Base-by-base conservation (phyloP, 1,140 invertebrate species). In the Drosophila nasuta region DNA sequence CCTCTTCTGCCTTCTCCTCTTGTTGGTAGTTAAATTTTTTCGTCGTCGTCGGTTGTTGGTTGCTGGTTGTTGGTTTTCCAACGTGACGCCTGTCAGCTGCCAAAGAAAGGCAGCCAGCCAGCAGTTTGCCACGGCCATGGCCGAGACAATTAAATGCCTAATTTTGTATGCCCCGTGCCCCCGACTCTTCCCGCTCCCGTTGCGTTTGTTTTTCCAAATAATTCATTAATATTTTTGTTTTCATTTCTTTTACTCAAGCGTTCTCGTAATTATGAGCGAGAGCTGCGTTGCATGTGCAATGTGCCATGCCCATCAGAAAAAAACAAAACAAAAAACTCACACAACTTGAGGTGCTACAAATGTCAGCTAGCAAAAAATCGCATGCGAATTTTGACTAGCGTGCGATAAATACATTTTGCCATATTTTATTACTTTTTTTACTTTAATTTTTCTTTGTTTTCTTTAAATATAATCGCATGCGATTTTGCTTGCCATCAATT, bases 161-260 rank as follows among this genome's bases (percentile, higher is more conserved):
- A 88, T 88, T 88, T 87, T 81, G 73, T 74, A 66, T 79, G 73
- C 66, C 59, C 69, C 60, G 64, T 73, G 56, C 62, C 52, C 74
- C 66, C 63, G 70, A 30, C 77, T 46, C 30, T 69, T 63, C 56
- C 48, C 74, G 60, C 48, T 65, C 73, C 60, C 62, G 68, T 82
- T 81, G 77, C 80, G 74, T 88, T 86, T 89, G 76, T 89, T 86
- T 92, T 92, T 92, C 91, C 91, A 91, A 92, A 92, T 92, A 92
- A 92, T 92, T 92, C 91, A 92, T 92, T 92, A 92, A 92, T 91
- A 91, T 91, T 91, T 85, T 65, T 58, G 57, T 82, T 80, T 79
- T 59, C 62, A 15, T 82, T 51, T 68, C 30, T 25, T 10, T 58
- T 15, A 43, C 28, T 52, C 13, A 25, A 25, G 20, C 20, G 1